phyloP scores from a whole-genome alignment of 2,113 vertebrate genomes.

The Laticauda laticaudata region DNA sequence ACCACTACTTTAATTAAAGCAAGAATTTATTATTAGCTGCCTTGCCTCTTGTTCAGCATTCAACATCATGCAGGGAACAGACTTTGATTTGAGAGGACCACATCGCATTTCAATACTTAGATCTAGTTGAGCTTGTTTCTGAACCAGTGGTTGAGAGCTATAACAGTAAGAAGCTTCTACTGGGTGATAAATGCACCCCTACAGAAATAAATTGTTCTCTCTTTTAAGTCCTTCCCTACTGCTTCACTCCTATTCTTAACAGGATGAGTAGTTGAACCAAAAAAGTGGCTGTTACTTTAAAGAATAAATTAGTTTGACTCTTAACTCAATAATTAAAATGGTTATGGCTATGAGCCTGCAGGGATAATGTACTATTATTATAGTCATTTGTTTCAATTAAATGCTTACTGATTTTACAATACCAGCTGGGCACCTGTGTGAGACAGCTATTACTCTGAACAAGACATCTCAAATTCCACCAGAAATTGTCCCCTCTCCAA shows the following conservation, averaged over 20 bases:
- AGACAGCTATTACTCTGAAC: conserved; percentile 94
- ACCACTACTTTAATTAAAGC: background rate
- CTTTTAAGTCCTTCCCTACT: conserved; percentile 60
- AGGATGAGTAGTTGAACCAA: conserved; percentile 68
- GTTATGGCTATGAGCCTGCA: conserved; percentile 91
- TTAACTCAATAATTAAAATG: conserved; percentile 99
- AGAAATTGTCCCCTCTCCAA: conserved; percentile 73
- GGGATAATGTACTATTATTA: conserved; percentile 99
- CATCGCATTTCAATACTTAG: conserved; percentile 5
- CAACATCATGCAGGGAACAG: background rate
- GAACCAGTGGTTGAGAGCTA: conserved; percentile 5
- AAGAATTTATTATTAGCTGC: background rate
- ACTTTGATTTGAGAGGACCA: background rate
- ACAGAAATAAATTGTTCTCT: conserved; percentile 59
- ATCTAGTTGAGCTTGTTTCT: background rate
- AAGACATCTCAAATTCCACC: conserved; percentile 90
- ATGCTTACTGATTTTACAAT: conserved; percentile 98
- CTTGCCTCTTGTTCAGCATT: background rate
- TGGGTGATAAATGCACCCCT: conserved; percentile 28
- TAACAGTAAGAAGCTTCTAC: conserved; percentile 46
- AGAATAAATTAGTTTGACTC: conserved; percentile 92
- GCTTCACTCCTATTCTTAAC: conserved; percentile 58
- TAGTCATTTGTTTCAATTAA: conserved; percentile 99
- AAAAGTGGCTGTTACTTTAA: conserved; percentile 83
- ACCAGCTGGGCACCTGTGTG: conserved; percentile 97